Evolutionary conservation across 2,113 vertebrate species (phyloP).

Genomic region (Rhineura floridana): DNA sequence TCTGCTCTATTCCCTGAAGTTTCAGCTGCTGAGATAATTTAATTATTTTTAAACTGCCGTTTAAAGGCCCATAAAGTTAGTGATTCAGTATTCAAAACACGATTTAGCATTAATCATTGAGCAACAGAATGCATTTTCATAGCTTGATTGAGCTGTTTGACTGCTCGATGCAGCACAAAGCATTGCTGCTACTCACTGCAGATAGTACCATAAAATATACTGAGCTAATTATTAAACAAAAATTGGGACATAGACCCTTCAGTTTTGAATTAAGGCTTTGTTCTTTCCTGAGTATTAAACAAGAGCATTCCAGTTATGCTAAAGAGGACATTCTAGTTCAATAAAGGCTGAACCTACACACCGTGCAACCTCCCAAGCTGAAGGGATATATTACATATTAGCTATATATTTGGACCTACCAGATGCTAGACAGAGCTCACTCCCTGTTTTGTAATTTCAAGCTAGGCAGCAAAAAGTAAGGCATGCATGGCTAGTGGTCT

Average conservation of each 20-base stretch:
- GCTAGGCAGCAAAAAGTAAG: background rate
- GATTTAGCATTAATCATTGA: constrained; percentile 37
- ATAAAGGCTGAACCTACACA: background rate
- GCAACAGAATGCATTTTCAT: constrained; percentile 18
- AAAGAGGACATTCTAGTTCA: background rate
- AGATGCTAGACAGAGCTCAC: background rate
- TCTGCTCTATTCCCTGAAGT: constrained; percentile 40
- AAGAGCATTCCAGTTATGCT: background rate
- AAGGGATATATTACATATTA: background rate
- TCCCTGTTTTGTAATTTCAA: background rate
- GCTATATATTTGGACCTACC: background rate
- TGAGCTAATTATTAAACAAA: background rate
- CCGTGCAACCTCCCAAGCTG: background rate
- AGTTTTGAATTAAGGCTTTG: background rate
- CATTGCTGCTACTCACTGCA: background rate
- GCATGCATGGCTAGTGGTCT: background rate
- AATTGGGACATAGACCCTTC: background rate
- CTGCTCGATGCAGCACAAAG: constrained; percentile 9
- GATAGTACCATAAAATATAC: constrained; percentile 14
- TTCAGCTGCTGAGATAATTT: constrained; percentile 44
- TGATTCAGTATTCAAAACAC: constrained; percentile 47
- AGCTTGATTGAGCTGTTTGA: constrained; percentile 48
- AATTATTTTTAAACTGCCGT: constrained; percentile 46
- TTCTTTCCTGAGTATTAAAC: background rate
- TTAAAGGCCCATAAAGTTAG: constrained; percentile 43